phyloP scores from a whole-genome alignment of 2,113 vertebrate genomes.

The Chloebia gouldiae region DNA sequence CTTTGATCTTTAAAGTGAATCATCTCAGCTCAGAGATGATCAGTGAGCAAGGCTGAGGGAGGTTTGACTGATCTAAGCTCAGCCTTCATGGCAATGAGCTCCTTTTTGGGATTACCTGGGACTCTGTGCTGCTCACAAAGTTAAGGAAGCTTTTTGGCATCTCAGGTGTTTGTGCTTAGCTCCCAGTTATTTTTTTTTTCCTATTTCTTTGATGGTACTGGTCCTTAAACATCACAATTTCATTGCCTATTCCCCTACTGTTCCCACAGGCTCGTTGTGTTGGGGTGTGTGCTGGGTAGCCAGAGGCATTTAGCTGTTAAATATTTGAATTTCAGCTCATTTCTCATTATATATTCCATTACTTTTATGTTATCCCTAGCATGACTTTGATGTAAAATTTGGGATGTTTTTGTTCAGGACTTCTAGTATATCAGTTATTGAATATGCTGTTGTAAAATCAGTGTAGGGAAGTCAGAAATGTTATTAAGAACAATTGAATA shows the following conservation, averaged over 20 bases:
- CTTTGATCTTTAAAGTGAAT: conserved; percentile 21
- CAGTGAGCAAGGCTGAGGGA: neutral
- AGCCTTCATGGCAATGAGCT: neutral
- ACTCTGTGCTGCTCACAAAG: neutral
- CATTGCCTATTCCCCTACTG: neutral
- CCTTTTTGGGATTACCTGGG: neutral
- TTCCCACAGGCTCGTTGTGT: neutral
- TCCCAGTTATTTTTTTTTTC: neutral
- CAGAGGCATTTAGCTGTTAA: neutral
- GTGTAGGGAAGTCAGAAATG: neutral
- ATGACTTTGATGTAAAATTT: neutral
- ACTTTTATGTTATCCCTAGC: neutral
- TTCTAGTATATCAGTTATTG: neutral
- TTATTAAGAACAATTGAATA: neutral
- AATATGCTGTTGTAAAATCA: neutral
- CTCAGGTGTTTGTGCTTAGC: neutral
- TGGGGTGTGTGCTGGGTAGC: neutral
- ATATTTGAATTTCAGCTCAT: neutral
- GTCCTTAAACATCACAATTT: neutral
- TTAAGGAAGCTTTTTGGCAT: neutral
- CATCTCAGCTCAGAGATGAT: neutral
- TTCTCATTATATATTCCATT: neutral
- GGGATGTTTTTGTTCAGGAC: neutral
- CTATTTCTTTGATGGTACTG: neutral
- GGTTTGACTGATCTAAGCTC: neutral